These are phyloP conservation scores for Spinus pinus DNA, from an alignment of 2,797 vertebrate species.

Conservation along the genomic window DNA sequence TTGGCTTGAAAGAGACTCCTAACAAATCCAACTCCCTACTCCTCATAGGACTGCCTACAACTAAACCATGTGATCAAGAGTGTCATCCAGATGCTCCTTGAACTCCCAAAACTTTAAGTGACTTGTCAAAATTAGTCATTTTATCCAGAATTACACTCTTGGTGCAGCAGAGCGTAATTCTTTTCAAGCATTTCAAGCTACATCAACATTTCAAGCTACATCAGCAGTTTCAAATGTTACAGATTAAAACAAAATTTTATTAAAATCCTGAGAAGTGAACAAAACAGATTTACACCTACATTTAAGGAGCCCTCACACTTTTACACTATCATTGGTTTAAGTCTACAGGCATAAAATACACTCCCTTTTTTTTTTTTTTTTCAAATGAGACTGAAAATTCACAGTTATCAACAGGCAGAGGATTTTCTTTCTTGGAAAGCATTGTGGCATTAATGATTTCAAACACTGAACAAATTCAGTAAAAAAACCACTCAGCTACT, in stretches of 20 bases:
- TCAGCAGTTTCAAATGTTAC: not conserved
- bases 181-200: not conserved
- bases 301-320: not conserved
- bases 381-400: not conserved
- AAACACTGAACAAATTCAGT: not conserved
- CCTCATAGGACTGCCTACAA: not conserved
- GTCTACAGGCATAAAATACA: not conserved
- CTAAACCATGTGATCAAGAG: not conserved
- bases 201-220: not conserved
- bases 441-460: not conserved
- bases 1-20: not conserved
- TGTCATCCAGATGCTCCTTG: not conserved
- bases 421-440: not conserved
- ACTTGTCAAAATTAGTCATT: not conserved
- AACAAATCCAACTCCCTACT: not conserved
- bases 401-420: not conserved
- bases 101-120: not conserved
- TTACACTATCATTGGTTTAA: not conserved
- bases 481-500: not conserved
- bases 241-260: not conserved
- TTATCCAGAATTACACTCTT: not conserved
- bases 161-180: not conserved
- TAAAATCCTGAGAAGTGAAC: not conserved
- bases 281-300: not conserved
- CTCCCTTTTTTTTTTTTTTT: not conserved